Conservation (phyloP, 2,113 vertebrate genomes). For the Helogale parvula region DNA sequence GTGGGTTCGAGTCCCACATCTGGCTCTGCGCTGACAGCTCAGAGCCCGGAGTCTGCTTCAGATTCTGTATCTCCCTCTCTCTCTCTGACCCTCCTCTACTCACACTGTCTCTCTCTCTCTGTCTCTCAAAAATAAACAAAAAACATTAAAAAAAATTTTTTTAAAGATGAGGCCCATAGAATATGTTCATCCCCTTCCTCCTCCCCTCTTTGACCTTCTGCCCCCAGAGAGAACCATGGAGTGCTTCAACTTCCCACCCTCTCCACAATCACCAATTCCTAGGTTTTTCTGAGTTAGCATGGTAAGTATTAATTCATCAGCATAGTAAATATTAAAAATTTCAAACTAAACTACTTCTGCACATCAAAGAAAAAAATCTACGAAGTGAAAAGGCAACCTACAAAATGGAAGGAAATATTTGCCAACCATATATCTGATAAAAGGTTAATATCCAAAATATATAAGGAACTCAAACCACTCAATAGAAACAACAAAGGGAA, state of each 20-base stretch:
- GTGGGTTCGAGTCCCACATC: too few species aligned
- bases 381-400: neutral
- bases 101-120: too few species aligned
- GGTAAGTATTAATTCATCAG: too few species aligned
- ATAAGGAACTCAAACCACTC: neutral
- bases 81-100: too few species aligned
- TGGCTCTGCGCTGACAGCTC: too few species aligned
- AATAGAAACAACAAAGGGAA: neutral
- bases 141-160: too few species aligned
- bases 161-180: neutral
- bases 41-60: too few species aligned
- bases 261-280: neutral
- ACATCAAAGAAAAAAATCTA: neutral
- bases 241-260: neutral
- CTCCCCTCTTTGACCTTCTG: neutral
- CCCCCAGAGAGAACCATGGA: neutral
- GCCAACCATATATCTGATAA: neutral
- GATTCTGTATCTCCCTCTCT: too few species aligned
- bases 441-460: neutral
- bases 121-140: too few species aligned
- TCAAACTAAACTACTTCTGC: neutral
- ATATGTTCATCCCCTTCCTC: neutral
- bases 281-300: neutral
- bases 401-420: neutral
- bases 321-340: neutral